A percentile compares a stretch with the other conserved stretches of the same genome.
These are phyloP conservation scores for Eptesicus fuscus DNA, from an alignment of 2,113 vertebrate species.

Conservation along the genomic window DNA sequence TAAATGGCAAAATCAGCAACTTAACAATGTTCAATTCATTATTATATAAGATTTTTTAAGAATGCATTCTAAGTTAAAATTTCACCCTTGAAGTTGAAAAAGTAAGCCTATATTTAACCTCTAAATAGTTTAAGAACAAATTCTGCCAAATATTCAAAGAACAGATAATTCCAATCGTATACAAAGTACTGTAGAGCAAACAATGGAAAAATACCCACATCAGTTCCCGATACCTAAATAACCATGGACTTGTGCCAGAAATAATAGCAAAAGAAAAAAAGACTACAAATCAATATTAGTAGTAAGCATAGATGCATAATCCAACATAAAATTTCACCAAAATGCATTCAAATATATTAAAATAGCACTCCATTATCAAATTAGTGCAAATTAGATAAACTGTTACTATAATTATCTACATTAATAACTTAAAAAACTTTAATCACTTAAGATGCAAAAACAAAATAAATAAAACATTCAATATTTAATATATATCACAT, in stretches of 20 bases:
- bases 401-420: background rate
- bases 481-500: background rate
- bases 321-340: background rate
- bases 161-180: conserved; percentile 3
- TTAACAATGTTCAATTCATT: background rate
- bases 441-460: background rate
- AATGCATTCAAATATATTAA: background rate
- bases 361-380: background rate
- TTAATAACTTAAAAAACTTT: background rate
- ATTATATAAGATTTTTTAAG: conserved; percentile 23
- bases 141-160: conserved; percentile 29
- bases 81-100: background rate
- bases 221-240: background rate
- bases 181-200: conserved; percentile 6
- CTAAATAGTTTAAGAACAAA: conserved; percentile 43
- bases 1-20: background rate
- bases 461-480: background rate
- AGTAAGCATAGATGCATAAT: background rate
- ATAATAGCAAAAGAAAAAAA: background rate
- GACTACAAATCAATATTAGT: background rate
- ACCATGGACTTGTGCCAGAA: background rate
- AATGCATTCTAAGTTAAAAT: background rate
- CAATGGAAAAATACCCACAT: conserved; percentile 40
- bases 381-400: background rate
- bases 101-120: background rate